phyloP scores from a whole-genome alignment of 2,888 invertebrate species.

The Bombylius major region DNA sequence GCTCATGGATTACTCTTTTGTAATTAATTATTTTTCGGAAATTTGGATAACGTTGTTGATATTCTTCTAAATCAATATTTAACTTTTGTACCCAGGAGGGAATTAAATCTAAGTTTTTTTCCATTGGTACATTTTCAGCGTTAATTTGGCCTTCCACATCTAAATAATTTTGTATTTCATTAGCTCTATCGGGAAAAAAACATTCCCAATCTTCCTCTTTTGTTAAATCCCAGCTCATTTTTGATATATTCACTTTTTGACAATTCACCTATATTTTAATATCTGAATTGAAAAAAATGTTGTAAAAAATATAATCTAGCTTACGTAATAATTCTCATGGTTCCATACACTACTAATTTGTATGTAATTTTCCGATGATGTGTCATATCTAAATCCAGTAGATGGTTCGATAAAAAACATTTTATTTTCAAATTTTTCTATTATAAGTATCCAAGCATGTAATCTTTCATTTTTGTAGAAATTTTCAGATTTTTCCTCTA shows the following conservation, averaged over 20 bases:
- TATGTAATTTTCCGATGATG: slow-evolving; percentile 49
- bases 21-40: slow-evolving; percentile 54
- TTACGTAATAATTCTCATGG: slow-evolving; percentile 69
- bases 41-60: slow-evolving; percentile 59
- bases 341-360: slow-evolving; percentile 80
- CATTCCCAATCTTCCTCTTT: slow-evolving; percentile 57
- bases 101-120: slow-evolving; percentile 67
- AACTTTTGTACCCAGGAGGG: slow-evolving; percentile 60
- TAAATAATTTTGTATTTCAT: slow-evolving; percentile 29
- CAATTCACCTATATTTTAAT: slow-evolving; percentile 42
- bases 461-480: slow-evolving; percentile 43
- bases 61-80: slow-evolving; percentile 44
- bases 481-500: too few relatives aligned
- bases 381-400: slow-evolving; percentile 53
- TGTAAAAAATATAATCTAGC: neutral
- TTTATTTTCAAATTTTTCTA: slow-evolving; percentile 24
- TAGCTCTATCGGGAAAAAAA: slow-evolving; percentile 56
- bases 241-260: slow-evolving; percentile 42
- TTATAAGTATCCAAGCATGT: slow-evolving; percentile 75
- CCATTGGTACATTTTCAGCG: slow-evolving; percentile 36
- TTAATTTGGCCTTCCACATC: slow-evolving; percentile 41
- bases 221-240: slow-evolving; percentile 49
- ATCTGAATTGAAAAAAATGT: neutral
- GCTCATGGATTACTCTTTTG: slow-evolving; percentile 61
- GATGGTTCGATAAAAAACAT: slow-evolving; percentile 76